These are phyloP conservation scores for Apolygus lucorum DNA, from an alignment of 1,140 invertebrate species.

Conservation along the genomic window DNA sequence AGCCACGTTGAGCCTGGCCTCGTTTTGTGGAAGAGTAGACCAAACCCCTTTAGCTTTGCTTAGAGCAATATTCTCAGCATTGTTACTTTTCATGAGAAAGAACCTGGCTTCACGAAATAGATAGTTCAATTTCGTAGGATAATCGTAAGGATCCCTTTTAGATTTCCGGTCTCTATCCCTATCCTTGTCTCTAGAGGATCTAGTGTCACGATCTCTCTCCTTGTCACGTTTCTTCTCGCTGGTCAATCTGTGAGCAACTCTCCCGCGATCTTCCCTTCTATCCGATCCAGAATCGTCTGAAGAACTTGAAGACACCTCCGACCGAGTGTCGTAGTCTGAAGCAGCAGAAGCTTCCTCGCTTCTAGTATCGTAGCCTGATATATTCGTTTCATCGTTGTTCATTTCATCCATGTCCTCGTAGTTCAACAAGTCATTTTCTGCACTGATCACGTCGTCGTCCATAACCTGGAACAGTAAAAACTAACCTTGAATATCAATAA, in stretches of 20 bases:
- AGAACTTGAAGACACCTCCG: conserved; percentile 60
- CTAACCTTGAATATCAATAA: too few species aligned
- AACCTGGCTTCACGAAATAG: conserved; percentile 90
- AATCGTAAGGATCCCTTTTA: conserved; percentile 51
- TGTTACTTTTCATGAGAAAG: conserved; percentile 97
- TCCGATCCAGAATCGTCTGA: conserved; percentile 58
- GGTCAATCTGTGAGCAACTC: conserved; percentile 50
- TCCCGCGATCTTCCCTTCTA: conserved; percentile 41
- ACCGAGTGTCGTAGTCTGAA: conserved; percentile 54
- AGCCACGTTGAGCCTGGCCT: conserved; percentile 90
- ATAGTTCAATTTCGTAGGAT: conserved; percentile 84
- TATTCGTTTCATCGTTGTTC: background rate
- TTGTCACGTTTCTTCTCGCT: conserved; percentile 45
- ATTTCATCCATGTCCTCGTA: background rate
- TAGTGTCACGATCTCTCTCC: conserved; percentile 46
- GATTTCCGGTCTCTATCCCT: background rate
- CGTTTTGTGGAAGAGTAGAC: conserved; percentile 95
- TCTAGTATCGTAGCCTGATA: conserved; percentile 24
- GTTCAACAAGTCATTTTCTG: background rate
- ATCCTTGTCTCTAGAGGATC: conserved; percentile 51
- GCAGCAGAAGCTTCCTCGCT: conserved; percentile 22
- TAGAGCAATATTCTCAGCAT: conserved; percentile 89
- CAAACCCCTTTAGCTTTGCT: conserved; percentile 94
- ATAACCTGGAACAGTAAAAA: background rate
- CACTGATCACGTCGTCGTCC: background rate